Evolutionary conservation across 2,797 vertebrate genomes (phyloP), one percentile per base, ranked within the genome.

Genomic region (Falco berigora): DNA sequence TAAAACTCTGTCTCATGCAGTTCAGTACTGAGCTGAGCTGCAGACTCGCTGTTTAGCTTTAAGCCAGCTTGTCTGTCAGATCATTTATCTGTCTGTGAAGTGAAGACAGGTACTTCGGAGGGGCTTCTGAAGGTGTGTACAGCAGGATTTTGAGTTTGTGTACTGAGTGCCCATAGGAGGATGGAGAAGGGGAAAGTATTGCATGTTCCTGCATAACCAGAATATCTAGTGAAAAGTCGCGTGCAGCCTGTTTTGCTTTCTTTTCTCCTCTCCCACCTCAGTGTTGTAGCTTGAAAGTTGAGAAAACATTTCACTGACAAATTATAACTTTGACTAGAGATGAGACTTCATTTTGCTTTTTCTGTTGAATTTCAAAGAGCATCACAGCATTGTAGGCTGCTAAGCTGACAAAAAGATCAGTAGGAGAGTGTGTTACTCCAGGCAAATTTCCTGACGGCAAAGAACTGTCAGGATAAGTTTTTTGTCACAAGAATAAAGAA

Each of bases 351-450:
- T 72, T 94, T 91, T 16, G 11, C 34, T 24, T 72, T 62, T 78
- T 84, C 40, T 81, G 44, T 74, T 59, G 61, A 61, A 67, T 90
- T 93, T 94, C 61, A 64, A 87, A 86, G 80, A 75, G 27, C 27
- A n/a, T 71, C 28, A 23, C 20, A 25, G 36, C 18, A 25, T 56
- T 1, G 2, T 22, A 64, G 34, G 61, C 86, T 94, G 64, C 71
- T 71, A 74, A 77, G 36, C 40, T 86, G 86, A 67, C 55, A 50
- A 85, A 88, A 74, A 30, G 68, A 64, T 89, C 32, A 77, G 53
- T 61, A 75, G 72, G 68, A 80, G 42, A 50, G 23, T 0, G 6
- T 47, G 30, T 83, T 94, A 86, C 81, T 95, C 56, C 30, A 42
- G 64, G 77, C 80, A 83, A 9, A 71, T 85, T 87, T 91, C 69